These are phyloP conservation scores for Lycaena phlaeas DNA, from an alignment of 2,888 invertebrate species.

Conservation along the genomic window DNA sequence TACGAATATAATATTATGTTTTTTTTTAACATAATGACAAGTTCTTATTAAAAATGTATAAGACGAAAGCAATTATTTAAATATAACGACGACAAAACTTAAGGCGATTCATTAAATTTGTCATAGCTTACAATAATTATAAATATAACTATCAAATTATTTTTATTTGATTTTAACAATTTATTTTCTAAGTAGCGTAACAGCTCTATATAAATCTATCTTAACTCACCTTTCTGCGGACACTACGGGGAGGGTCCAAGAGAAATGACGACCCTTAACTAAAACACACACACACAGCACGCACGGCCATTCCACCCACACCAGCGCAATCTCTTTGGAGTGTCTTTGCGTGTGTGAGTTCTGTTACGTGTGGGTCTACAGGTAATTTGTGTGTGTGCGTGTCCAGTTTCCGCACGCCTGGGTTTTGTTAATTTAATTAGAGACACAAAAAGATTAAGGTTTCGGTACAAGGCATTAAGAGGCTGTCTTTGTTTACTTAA, in stretches of 20 bases:
- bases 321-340: slow-evolving; percentile 25
- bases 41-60: no score
- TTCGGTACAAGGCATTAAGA: slow-evolving; percentile 61
- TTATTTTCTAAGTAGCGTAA: no score
- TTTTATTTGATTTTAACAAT: no score
- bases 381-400: slow-evolving; percentile 45
- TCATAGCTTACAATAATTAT: no score
- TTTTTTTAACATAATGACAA: no score
- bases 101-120: no score
- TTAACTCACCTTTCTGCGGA: slow-evolving; percentile 73
- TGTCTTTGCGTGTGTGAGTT: slow-evolving; percentile 25
- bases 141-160: no score
- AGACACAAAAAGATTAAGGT: slow-evolving; percentile 72
- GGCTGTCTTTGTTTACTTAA: slow-evolving; percentile 50
- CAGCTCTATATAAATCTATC: slow-evolving; percentile 43
- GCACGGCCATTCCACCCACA: slow-evolving; percentile 48
- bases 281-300: slow-evolving; percentile 65
- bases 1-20: no score
- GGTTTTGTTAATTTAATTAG: slow-evolving; percentile 73
- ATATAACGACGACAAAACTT: no score
- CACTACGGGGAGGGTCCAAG: slow-evolving; percentile 73
- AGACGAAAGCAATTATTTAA: no score
- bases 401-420: slow-evolving; percentile 69
- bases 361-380: slow-evolving; percentile 28
- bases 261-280: slow-evolving; percentile 75